Conservation (phyloP, 2,888 invertebrate genomes). For the Mactromeris polynyma region DNA sequence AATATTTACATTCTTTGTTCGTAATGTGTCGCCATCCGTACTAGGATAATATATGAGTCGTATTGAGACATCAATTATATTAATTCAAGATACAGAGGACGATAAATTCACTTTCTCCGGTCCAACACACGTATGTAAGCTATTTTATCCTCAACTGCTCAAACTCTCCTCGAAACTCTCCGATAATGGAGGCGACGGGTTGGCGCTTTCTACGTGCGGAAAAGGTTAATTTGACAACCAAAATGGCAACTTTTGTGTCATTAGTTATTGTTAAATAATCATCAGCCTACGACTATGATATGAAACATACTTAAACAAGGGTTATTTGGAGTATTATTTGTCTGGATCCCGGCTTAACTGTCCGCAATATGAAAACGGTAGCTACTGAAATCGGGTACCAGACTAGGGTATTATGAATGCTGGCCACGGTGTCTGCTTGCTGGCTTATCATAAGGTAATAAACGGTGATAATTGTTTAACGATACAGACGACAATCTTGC, state of each 20-base stretch:
- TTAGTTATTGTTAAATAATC: constrained; percentile 67
- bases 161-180: constrained; percentile 55
- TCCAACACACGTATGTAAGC: constrained; percentile 58
- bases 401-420: neutral
- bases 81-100: constrained; percentile 51
- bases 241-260: constrained; percentile 69
- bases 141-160: constrained; percentile 37
- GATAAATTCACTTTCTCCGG: constrained; percentile 52
- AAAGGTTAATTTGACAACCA: constrained; percentile 72
- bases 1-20: constrained; percentile 53
- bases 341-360: neutral
- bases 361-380: neutral
- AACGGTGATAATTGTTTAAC: constrained; percentile 1
- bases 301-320: constrained; percentile 39
- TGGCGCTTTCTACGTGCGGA: constrained; percentile 67
- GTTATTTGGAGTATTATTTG: neutral
- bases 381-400: constrained; percentile 1
- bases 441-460: constrained; percentile 6
- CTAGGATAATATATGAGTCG: constrained; percentile 54
- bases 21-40: constrained; percentile 35
- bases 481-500: neutral
- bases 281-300: constrained; percentile 62
- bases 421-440: constrained; percentile 19
- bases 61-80: constrained; percentile 55
- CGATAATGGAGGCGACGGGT: constrained; percentile 68